Conservation (phyloP, 2,797 vertebrate species). For the Peromyscus nudipes region DNA sequence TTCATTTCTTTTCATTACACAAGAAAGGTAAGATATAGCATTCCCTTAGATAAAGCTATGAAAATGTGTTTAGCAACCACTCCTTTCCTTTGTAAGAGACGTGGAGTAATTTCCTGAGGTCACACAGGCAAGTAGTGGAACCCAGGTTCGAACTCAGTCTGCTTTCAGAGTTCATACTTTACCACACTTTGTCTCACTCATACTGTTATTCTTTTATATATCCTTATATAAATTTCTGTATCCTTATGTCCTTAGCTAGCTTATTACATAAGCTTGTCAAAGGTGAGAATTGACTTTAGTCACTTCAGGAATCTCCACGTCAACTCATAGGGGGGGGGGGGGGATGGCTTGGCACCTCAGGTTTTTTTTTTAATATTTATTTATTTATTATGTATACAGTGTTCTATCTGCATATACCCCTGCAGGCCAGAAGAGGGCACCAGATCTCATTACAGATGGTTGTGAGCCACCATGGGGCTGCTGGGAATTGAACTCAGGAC, state of each 20-base stretch:
- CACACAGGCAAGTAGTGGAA: conserved; percentile 27
- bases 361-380: too few species aligned
- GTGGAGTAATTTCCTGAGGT: not conserved
- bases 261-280: not conserved
- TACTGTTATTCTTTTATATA: not conserved
- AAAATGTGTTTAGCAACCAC: not conserved
- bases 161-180: not conserved
- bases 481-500: too few species aligned
- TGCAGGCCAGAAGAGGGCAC: too few species aligned
- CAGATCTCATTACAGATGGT: too few species aligned
- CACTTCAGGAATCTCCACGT: not conserved
- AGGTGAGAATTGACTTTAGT: not conserved
- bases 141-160: not conserved
- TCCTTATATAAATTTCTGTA: not conserved
- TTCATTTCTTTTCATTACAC: not conserved
- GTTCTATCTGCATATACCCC: too few species aligned
- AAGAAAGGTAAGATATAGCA: not conserved
- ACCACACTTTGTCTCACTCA: not conserved
- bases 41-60: not conserved
- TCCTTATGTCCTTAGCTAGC: not conserved
- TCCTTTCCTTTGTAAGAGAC: not conserved
- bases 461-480: too few species aligned
- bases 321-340: not conserved
- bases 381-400: too few species aligned
- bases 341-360: not conserved